Percentiles rank a stretch among this genome's conserved stretches.
phyloP scores from a whole-genome alignment of 2,888 invertebrate genomes.

The Tortrix viridana region DNA sequence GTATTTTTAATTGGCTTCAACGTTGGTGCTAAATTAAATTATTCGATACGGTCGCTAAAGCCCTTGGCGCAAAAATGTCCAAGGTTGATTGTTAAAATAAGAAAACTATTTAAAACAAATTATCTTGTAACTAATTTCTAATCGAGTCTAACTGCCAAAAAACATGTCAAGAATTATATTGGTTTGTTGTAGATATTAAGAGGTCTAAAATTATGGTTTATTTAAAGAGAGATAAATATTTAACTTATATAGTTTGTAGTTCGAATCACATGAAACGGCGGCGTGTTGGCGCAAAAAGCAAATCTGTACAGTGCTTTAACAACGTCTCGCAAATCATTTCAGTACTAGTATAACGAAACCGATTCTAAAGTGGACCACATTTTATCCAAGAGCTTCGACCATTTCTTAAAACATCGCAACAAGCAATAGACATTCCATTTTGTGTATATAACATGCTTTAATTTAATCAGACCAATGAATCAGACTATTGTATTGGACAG shows the following conservation, averaged over 20 bases:
- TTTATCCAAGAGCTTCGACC: constrained; percentile 15
- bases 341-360: constrained; percentile 3
- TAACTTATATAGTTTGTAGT: constrained; percentile 45
- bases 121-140: constrained; percentile 41
- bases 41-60: constrained; percentile 27
- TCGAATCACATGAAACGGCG: constrained; percentile 6
- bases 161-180: constrained; percentile 49
- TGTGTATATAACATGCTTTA: constrained; percentile 30
- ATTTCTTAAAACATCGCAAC: constrained; percentile 25
- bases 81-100: constrained; percentile 38
- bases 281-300: background rate
- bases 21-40: constrained; percentile 42
- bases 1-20: constrained; percentile 35
- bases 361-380: constrained; percentile 19
- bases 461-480: constrained; percentile 14
- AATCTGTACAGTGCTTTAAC: constrained; percentile 1
- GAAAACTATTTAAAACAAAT: constrained; percentile 30
- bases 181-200: constrained; percentile 45
- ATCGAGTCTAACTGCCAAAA: constrained; percentile 60
- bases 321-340: background rate
- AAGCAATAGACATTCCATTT: constrained; percentile 65
- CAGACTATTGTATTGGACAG: constrained; percentile 3
- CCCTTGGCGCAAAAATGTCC: constrained; percentile 24
- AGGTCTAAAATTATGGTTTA: constrained; percentile 42
- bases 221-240: constrained; percentile 47